Evolutionary conservation across 2,888 invertebrate species (phyloP), one percentile per base, ranked within the genome.

Genomic region (Ceramica pisi): DNA sequence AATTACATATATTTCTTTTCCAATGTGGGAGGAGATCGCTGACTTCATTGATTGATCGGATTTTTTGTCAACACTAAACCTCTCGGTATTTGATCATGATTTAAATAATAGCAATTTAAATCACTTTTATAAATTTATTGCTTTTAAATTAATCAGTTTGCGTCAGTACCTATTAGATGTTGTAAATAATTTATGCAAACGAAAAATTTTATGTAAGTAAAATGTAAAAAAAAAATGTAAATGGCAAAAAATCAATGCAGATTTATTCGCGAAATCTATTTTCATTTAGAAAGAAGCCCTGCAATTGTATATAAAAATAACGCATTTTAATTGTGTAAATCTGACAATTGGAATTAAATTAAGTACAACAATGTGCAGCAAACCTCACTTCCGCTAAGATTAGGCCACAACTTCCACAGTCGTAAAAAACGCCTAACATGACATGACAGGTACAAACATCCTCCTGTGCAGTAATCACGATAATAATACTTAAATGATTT

Each of bases 1-100:
- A 41, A 59, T 78, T 69, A 53, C 46, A 72, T 59, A 57, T 31
- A 53, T 70, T 48, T 55, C 19, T 56, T 57, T 76, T 9, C 46
- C 57, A 76, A 71, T 55, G 53, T 60, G 31, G 53, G 41, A 60
- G 46, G 50, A 31, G 59, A 31, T 16, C 48, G 23, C 46, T 48
- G 41, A 35, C n/a, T 67, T 3, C 31, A 23, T 21, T 74, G 53
- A 55, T 55, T 55, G n/a, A 71, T 71, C 26, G 8, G 6, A 21
- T 55, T 60, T 68, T 59, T 38, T 53, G 9, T 21, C 12, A 23
- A 21, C 14, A 44, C 6, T 41, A 8, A 63, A 56, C 56, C 31
- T 48, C 31, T 48, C 31, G 10, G 19, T 56, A 21, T 35, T 56
- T 35, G 23, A 35, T 48, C 23, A 48, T 23, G 10, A 75, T 75